These are phyloP conservation scores for Zaprionus ornatus DNA, from an alignment of 1,140 invertebrate genomes.

Conservation along the genomic window DNA sequence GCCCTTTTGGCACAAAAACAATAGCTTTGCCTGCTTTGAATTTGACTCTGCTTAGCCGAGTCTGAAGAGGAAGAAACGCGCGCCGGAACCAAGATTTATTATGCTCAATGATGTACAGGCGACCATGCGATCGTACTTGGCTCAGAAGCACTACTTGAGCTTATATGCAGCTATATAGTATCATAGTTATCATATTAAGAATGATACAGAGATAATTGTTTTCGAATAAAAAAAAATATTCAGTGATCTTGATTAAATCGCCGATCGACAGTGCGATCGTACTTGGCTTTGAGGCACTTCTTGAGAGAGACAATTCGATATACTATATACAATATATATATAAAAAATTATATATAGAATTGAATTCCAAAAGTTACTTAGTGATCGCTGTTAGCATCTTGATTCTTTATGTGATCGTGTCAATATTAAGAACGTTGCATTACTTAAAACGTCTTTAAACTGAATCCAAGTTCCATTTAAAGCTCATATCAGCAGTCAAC, in stretches of 20 bases:
- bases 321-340: background rate
- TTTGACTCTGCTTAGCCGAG: conserved; percentile 56
- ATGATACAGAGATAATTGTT: background rate
- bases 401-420: too few relatives aligned
- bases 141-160: background rate
- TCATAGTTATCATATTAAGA: too few relatives aligned
- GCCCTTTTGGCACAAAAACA: conserved; percentile 64
- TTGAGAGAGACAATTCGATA: too few relatives aligned
- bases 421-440: too few relatives aligned
- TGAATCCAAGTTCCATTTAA: background rate
- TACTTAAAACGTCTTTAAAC: background rate
- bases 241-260: too few relatives aligned
- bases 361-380: background rate
- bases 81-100: conserved; percentile 62
- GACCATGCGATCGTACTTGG: background rate
- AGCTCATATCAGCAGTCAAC: conserved; percentile 35
- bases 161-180: background rate
- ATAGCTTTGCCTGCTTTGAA: conserved; percentile 63
- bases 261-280: too few relatives aligned
- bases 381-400: too few relatives aligned
- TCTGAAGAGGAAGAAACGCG: conserved; percentile 32
- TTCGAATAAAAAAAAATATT: too few relatives aligned
- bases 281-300: too few relatives aligned
- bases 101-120: conserved; percentile 54
- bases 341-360: background rate